Conservation (phyloP, 2,797 vertebrate genomes). For the Pipistrellus pygmaeus region DNA sequence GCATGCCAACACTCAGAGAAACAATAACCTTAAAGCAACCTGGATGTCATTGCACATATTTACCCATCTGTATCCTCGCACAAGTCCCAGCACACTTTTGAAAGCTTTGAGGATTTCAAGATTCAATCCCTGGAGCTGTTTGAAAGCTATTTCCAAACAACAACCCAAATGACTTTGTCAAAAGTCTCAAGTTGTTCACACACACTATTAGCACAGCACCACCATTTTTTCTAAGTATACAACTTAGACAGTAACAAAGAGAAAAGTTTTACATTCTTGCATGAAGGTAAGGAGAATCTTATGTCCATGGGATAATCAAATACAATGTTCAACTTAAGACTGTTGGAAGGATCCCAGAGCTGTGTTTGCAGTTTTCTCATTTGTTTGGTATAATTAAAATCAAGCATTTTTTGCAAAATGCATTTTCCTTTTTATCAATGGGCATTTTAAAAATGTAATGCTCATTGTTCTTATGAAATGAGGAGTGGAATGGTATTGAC, state of each 20-base stretch:
- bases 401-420: not conserved
- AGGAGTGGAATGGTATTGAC: no score
- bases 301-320: not conserved
- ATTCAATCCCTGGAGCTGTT: not conserved
- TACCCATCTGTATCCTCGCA: not conserved
- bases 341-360: not conserved
- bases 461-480: not conserved
- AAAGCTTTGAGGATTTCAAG: not conserved
- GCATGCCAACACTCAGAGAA: not conserved
- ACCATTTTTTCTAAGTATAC: conserved; percentile 46
- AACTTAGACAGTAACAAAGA: not conserved
- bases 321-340: conserved; percentile 15
- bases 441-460: not conserved
- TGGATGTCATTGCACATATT: not conserved
- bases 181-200: conserved; percentile 18
- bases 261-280: not conserved
- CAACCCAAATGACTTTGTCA: conserved; percentile 19
- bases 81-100: not conserved
- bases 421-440: not conserved
- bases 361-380: not conserved
- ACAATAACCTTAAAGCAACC: not conserved
- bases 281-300: not conserved
- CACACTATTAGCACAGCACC: not conserved
- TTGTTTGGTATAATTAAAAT: conserved; percentile 19
- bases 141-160: conserved; percentile 21